Percentiles rank a stretch among this genome's conserved stretches.
Evolutionary conservation across 2,888 invertebrate species (phyloP).

Genomic region (Cosmorhoe ocellata): DNA sequence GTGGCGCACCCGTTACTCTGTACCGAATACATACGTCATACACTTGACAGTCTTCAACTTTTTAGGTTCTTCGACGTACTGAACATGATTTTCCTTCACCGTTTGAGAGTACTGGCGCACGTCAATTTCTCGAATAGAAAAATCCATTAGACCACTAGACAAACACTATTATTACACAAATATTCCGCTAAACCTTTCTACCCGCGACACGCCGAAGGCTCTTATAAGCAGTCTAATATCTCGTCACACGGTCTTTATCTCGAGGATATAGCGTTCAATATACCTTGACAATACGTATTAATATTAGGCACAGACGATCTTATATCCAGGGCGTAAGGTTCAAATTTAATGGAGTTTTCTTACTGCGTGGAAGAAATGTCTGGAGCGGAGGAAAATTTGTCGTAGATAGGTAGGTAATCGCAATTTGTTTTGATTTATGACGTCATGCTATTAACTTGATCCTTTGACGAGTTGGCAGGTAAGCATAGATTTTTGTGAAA

Average conservation of each 20-base stretch:
- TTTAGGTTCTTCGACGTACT: too few species aligned
- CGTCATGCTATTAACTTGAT: conserved; percentile 15
- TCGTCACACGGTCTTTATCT: conserved; percentile 2
- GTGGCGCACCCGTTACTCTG: too few species aligned
- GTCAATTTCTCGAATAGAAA: too few species aligned
- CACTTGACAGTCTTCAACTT: too few species aligned
- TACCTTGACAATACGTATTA: background rate
- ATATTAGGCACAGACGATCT: background rate
- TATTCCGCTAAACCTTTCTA: background rate
- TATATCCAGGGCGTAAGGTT: conserved; percentile 17
- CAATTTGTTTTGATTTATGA: conserved; percentile 31
- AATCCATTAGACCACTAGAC: too few species aligned
- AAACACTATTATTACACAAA: conserved; percentile 7
- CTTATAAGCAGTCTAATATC: background rate
- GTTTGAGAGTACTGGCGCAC: too few species aligned
- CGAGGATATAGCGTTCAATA: background rate
- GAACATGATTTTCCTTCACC: too few species aligned
- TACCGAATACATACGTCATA: too few species aligned
- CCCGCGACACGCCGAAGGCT: background rate
- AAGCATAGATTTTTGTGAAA: too few species aligned
- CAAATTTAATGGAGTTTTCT: background rate
- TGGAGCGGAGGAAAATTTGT: conserved; percentile 22
- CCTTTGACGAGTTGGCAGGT: too few species aligned
- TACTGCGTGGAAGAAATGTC: conserved; percentile 6
- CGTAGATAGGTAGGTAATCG: too few species aligned